A percentile compares a stretch with the other conserved stretches of the same genome.
phyloP scores from a whole-genome alignment of 2,888 invertebrate genomes.

The Pharmacophagus antenor region DNA sequence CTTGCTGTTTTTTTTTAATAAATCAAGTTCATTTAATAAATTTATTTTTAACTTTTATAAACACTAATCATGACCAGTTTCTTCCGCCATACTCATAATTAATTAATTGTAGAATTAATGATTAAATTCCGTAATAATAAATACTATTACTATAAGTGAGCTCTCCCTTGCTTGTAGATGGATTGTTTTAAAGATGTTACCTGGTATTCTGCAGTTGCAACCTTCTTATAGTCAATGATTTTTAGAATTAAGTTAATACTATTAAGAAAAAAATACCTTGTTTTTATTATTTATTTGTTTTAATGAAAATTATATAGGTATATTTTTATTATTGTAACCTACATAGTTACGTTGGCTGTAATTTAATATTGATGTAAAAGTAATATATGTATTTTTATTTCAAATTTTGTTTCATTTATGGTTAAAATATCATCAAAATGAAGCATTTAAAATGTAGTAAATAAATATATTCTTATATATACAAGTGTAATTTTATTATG shows the following conservation, averaged over 20 bases:
- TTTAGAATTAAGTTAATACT: slow-evolving; percentile 71
- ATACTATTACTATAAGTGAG: slow-evolving; percentile 71
- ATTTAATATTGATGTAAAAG: slow-evolving; percentile 80
- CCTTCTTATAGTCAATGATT: slow-evolving; percentile 75
- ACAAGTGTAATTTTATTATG: not conserved
- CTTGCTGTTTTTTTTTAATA: not conserved
- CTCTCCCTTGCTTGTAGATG: slow-evolving; percentile 76
- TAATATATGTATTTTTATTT: slow-evolving; percentile 83
- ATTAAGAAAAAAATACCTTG: slow-evolving; percentile 73
- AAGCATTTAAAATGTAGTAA: slow-evolving; percentile 25
- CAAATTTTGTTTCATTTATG: slow-evolving; percentile 58
- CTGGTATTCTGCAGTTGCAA: slow-evolving; percentile 69
- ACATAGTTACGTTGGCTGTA: slow-evolving; percentile 80
- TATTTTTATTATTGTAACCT: slow-evolving; percentile 81
- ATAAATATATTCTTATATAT: not conserved
- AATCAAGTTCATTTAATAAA: no score
- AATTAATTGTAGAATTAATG: slow-evolving; percentile 73
- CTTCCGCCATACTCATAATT: slow-evolving; percentile 64
- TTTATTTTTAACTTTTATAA: no score
- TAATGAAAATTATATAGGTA: slow-evolving; percentile 78
- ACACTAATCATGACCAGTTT: slow-evolving; percentile 42
- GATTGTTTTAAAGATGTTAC: slow-evolving; percentile 74
- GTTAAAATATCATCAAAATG: slow-evolving; percentile 26
- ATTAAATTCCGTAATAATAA: slow-evolving; percentile 78
- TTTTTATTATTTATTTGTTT: slow-evolving; percentile 81